These are phyloP conservation scores for Oxyura jamaicensis DNA, from an alignment of 2,113 vertebrate genomes.

Conservation along the genomic window DNA sequence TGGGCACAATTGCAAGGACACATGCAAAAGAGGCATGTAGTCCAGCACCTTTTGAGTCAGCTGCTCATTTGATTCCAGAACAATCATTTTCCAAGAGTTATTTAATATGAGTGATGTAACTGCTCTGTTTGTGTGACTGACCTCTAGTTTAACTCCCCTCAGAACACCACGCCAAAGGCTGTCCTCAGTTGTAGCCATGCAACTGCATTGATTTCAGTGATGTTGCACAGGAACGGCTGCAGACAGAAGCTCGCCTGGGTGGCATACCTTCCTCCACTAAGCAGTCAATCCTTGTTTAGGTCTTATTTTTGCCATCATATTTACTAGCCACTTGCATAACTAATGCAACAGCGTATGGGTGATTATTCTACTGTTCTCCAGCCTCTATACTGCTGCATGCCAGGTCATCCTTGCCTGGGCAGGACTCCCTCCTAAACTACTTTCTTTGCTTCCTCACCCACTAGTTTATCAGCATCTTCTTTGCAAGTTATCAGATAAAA, in stretches of 20 bases:
- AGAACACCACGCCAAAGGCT: background rate
- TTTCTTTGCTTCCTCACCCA: background rate
- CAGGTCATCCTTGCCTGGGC: background rate
- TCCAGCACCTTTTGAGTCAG: background rate
- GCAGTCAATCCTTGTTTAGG: background rate
- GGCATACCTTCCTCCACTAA: background rate
- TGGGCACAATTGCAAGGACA: background rate
- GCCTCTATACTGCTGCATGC: background rate
- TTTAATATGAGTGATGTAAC: background rate
- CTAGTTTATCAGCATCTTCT: background rate
- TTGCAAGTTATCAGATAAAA: background rate
- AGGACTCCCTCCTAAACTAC: background rate
- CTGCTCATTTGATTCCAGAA: background rate
- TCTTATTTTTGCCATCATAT: background rate
- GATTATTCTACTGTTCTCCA: background rate
- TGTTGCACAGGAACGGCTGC: background rate
- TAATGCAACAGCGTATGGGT: background rate
- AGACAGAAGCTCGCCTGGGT: background rate
- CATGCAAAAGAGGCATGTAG: background rate
- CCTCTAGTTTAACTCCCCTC: background rate
- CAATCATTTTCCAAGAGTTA: background rate
- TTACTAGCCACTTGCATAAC: background rate
- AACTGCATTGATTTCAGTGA: background rate
- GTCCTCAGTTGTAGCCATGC: background rate
- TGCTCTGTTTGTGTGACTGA: slow-evolving; percentile 9